These are phyloP conservation scores for Balanococcus diminutus DNA, from an alignment of 2,888 invertebrate species.

Conservation along the genomic window DNA sequence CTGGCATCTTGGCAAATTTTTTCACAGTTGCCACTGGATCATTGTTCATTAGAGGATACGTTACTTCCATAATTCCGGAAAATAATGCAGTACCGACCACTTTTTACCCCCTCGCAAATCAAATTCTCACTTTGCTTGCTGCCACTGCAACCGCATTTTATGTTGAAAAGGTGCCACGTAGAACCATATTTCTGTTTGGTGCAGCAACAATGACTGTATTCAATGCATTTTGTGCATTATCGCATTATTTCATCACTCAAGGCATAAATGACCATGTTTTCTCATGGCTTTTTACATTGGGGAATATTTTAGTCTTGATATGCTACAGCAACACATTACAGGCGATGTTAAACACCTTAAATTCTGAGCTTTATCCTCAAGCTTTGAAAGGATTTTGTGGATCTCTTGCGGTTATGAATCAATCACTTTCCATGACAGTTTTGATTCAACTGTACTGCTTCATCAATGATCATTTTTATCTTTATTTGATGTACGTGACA, in stretches of 20 bases:
- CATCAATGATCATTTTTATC: neutral
- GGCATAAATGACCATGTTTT: neutral
- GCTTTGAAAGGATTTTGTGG: slow-evolving; percentile 16
- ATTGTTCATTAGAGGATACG: neutral
- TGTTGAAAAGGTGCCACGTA: slow-evolving; percentile 1
- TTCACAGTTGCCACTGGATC: neutral
- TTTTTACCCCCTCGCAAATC: neutral
- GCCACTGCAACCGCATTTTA: neutral
- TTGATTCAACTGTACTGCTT: neutral
- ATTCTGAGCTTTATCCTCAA: slow-evolving; percentile 27
- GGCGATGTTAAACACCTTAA: neutral
- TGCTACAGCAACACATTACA: neutral
- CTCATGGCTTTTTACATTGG: slow-evolving; percentile 12
- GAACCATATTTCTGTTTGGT: neutral
- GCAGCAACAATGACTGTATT: neutral
- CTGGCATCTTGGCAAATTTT: neutral
- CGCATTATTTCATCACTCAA: neutral
- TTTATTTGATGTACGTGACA: neutral
- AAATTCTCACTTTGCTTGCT: neutral
- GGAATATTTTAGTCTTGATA: neutral
- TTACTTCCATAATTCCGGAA: neutral
- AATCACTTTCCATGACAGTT: neutral
- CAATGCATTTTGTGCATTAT: neutral
- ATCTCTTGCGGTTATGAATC: neutral
- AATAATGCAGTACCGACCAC: neutral